Percentiles rank a stretch among this genome's conserved stretches.
Conservation (phyloP, 2,113 vertebrate species). For the Sterna hirundo region DNA sequence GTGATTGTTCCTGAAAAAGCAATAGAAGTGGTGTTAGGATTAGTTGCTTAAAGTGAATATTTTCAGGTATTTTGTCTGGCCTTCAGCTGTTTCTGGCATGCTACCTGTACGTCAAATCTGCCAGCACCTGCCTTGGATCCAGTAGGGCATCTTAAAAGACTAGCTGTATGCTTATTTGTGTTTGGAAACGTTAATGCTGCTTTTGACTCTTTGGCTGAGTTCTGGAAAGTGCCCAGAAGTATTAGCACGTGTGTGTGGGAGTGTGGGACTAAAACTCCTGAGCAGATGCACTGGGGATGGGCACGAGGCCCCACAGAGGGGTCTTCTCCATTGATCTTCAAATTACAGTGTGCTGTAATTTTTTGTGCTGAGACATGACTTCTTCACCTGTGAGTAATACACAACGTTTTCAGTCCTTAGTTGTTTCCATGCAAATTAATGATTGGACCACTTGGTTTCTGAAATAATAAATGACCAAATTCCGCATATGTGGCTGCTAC, state of each 20-base stretch:
- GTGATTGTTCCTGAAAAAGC: background rate
- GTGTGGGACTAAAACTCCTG: background rate
- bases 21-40: background rate
- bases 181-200: background rate
- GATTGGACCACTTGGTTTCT: background rate
- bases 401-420: background rate
- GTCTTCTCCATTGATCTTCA: background rate
- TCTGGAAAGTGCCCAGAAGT: background rate
- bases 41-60: background rate
- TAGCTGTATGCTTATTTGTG: background rate
- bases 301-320: accelerated
- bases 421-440: background rate
- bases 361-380: background rate
- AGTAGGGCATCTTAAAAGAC: background rate
- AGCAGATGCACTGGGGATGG: background rate
- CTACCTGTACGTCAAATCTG: background rate
- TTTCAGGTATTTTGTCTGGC: background rate
- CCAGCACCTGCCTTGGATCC: background rate
- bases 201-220: background rate
- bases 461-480: background rate
- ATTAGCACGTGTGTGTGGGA: background rate
- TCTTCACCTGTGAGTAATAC: background rate
- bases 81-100: background rate
- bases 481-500: background rate
- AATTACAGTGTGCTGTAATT: background rate